These are phyloP conservation scores for Campoplex nolae DNA, from an alignment of 2,888 invertebrate species.

Conservation along the genomic window DNA sequence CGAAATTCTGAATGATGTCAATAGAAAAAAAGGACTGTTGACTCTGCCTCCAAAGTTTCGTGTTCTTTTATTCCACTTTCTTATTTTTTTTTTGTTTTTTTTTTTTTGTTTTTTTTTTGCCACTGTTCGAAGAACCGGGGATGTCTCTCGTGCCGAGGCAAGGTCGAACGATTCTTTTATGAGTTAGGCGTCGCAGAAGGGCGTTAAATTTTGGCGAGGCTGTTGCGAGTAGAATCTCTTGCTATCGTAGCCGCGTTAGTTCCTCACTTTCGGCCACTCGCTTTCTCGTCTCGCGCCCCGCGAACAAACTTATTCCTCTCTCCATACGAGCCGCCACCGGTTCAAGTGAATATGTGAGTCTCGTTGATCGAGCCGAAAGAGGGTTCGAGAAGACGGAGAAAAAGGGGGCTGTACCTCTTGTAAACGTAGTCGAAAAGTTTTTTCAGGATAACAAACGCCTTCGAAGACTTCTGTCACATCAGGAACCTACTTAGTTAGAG, in stretches of 20 bases:
- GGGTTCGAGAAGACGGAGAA: slow-evolving; percentile 55
- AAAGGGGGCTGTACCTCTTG: slow-evolving; percentile 12
- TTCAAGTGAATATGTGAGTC: slow-evolving; percentile 8
- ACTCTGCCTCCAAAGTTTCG: slow-evolving; percentile 24
- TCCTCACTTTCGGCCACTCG: slow-evolving; percentile 50
- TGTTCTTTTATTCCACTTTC: neutral
- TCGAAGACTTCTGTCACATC: slow-evolving; percentile 12
- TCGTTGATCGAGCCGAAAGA: slow-evolving; percentile 5
- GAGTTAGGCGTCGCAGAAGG: slow-evolving; percentile 56
- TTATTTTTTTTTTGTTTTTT: neutral
- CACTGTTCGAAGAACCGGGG: neutral
- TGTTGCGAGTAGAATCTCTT: slow-evolving; percentile 22
- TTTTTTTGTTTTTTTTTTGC: neutral
- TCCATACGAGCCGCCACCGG: slow-evolving; percentile 46
- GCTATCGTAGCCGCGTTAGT: slow-evolving; percentile 79
- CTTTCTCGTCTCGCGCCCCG: slow-evolving; percentile 43
- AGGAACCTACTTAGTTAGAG: neutral
- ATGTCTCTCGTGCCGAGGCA: slow-evolving; percentile 53
- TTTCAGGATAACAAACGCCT: slow-evolving; percentile 28
- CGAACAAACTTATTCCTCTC: slow-evolving; percentile 63
- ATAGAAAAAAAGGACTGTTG: neutral
- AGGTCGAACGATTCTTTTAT: slow-evolving; percentile 78
- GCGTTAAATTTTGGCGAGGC: slow-evolving; percentile 73
- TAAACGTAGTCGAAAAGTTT: slow-evolving; percentile 62
- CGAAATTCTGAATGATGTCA: neutral